These are phyloP conservation scores for Gymnarchus niloticus DNA, from an alignment of 2,113 vertebrate species.

Conservation along the genomic window DNA sequence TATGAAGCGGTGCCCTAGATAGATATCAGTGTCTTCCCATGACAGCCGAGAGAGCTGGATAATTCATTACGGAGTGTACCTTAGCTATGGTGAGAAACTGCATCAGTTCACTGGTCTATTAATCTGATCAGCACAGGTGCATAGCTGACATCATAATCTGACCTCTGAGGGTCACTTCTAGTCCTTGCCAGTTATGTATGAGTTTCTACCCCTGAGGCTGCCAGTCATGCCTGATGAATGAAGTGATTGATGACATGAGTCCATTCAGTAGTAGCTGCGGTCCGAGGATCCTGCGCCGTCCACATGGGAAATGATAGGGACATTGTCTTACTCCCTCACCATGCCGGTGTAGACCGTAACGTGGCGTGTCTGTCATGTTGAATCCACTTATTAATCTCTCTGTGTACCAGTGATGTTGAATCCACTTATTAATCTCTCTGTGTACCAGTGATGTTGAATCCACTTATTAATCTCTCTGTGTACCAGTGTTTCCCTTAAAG, in stretches of 20 bases:
- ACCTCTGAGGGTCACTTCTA: background rate
- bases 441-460: background rate
- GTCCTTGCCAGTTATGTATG: background rate
- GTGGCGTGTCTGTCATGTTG: background rate
- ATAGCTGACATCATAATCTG: background rate
- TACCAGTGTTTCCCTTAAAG: background rate
- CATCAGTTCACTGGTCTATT: background rate
- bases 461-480: background rate
- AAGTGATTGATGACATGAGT: slow-evolving; percentile 55
- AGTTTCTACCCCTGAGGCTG: background rate
- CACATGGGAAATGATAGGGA: background rate
- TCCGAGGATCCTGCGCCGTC: background rate
- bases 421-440: background rate
- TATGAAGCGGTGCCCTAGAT: background rate
- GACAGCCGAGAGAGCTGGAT: background rate
- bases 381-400: background rate
- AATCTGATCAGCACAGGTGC: background rate
- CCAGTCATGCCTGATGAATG: slow-evolving; percentile 38
- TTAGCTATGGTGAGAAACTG: background rate
- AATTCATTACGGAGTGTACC: background rate
- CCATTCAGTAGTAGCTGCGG: background rate
- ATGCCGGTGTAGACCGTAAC: background rate
- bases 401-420: background rate
- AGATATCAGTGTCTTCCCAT: background rate
- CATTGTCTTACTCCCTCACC: background rate